Evolutionary conservation across 2,888 invertebrate genomes (phyloP).

Genomic region (Nemapogon koenigi): DNA sequence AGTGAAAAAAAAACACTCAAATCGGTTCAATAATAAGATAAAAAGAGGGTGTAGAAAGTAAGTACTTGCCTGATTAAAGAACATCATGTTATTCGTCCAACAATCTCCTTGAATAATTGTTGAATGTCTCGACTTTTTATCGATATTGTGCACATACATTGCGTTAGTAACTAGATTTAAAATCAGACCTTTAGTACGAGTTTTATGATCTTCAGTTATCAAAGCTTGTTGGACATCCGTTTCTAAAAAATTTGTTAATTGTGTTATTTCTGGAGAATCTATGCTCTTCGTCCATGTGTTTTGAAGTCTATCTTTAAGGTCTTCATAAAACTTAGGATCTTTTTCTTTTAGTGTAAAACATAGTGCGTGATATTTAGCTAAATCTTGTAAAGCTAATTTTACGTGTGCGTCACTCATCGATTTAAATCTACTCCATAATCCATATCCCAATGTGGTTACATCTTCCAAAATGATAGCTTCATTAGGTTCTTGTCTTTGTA

Average conservation of each 20-base stretch:
- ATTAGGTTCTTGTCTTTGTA: constrained; percentile 19
- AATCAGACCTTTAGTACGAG: background rate
- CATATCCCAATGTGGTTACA: constrained; percentile 21
- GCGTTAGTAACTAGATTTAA: background rate
- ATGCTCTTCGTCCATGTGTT: constrained; percentile 17
- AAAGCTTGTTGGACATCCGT: background rate
- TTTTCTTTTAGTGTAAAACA: constrained; percentile 27
- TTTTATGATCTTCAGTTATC: background rate
- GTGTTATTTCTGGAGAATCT: background rate
- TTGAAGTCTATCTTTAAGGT: constrained; percentile 16
- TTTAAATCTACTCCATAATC: constrained; percentile 26
- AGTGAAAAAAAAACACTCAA: no score
- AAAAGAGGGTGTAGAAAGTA: background rate
- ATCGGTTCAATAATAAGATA: no score
- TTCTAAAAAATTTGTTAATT: background rate
- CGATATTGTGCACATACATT: background rate
- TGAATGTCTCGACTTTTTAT: constrained; percentile 19
- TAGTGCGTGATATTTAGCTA: constrained; percentile 30
- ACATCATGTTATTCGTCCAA: constrained; percentile 36
- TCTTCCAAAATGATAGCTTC: constrained; percentile 35
- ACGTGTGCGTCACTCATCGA: constrained; percentile 24
- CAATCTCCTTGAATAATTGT: constrained; percentile 31
- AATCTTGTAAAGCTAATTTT: constrained; percentile 24
- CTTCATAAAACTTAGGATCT: constrained; percentile 24
- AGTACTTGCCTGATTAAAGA: constrained; percentile 22